phyloP scores from a whole-genome alignment of 1,140 invertebrate genomes.

The Tribolium madens region DNA sequence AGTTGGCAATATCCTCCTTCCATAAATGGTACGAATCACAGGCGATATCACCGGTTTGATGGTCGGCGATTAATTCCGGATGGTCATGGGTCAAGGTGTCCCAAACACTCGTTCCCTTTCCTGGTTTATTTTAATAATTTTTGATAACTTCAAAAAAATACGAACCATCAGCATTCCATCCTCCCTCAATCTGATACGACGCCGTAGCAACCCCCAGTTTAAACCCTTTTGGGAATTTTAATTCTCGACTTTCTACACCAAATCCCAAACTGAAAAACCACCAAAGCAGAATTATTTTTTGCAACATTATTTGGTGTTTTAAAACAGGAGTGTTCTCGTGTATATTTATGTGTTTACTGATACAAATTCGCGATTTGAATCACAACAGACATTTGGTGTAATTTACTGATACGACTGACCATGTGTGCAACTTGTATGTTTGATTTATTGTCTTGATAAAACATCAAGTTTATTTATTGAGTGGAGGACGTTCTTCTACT shows the following conservation, averaged over 20 bases:
- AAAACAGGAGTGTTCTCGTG: not conserved
- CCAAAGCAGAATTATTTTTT: not conserved
- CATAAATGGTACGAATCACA: conserved; percentile 68
- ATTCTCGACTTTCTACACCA: not conserved
- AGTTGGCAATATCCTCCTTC: conserved; percentile 66
- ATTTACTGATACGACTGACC: conserved; percentile 17
- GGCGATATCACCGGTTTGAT: conserved; percentile 69
- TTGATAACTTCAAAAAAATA: not conserved
- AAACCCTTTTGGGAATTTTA: conserved; percentile 68
- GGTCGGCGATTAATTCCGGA: conserved; percentile 62
- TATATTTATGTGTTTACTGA: conserved; percentile 36
- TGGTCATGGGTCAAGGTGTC: conserved; percentile 61
- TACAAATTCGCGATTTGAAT: conserved; percentile 11
- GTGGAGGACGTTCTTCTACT: not conserved
- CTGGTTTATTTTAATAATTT: not conserved
- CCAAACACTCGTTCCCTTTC: conserved; percentile 67
- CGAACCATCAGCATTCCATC: conserved; percentile 69
- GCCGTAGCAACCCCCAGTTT: conserved; percentile 69
- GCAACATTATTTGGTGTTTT: not conserved
- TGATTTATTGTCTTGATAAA: conserved; percentile 18
- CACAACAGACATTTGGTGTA: conserved; percentile 11
- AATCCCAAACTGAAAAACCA: not conserved
- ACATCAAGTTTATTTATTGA: conserved; percentile 14
- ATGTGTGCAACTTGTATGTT: conserved; percentile 11
- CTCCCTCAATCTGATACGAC: conserved; percentile 72